A percentile compares a stretch with the other conserved stretches of the same genome.
Evolutionary conservation across 2,888 invertebrate genomes (phyloP).

Genomic region (Ectobius pallidus): DNA sequence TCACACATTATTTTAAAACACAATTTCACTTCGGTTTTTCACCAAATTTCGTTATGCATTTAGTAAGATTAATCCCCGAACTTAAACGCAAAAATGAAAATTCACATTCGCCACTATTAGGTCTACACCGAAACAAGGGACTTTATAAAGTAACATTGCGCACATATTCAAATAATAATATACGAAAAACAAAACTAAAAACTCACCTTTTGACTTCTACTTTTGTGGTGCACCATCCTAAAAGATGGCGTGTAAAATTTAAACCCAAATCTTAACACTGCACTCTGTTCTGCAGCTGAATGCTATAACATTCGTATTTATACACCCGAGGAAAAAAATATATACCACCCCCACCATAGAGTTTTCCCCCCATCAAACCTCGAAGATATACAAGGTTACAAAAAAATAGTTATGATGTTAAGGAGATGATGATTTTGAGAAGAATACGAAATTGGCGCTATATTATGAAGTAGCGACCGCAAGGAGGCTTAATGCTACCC

Average conservation of each 20-base stretch:
- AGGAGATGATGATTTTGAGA: background rate
- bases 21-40: no score
- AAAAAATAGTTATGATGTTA: background rate
- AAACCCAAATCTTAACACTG: background rate
- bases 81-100: no score
- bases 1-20: no score
- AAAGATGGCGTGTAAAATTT: background rate
- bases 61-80: no score
- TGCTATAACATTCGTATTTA: background rate
- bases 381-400: slow-evolving; percentile 1
- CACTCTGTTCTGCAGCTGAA: background rate
- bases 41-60: no score
- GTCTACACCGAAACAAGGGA: no score
- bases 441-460: background rate
- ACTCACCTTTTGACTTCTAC: background rate
- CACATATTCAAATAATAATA: background rate
- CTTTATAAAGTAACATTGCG: no score
- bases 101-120: no score
- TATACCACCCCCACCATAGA: background rate
- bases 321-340: background rate
- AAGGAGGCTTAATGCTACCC: background rate
- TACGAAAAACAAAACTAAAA: no score
- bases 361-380: background rate
- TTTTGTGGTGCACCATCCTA: background rate
- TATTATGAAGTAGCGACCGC: background rate